Conservation (phyloP, 2,888 invertebrate genomes). For the Drosophila helvetica region DNA sequence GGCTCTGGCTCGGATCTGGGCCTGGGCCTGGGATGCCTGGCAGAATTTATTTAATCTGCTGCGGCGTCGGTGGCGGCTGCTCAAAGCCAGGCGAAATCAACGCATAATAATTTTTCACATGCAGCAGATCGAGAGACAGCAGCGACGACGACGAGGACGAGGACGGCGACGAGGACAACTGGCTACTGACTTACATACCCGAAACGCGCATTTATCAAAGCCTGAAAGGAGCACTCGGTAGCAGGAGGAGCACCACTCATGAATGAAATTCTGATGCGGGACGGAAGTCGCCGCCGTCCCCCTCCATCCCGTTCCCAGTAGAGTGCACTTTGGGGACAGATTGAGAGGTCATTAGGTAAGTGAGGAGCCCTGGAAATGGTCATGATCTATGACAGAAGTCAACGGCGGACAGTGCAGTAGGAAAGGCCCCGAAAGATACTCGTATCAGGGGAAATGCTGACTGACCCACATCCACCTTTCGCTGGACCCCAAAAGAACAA, state of each 20-base stretch:
- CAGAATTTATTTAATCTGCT: conserved; percentile 78
- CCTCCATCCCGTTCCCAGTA: neutral
- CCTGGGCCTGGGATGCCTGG: conserved; percentile 36
- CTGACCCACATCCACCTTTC: conserved; percentile 35
- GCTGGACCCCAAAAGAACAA: conserved; percentile 39
- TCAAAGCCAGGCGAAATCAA: conserved; percentile 71
- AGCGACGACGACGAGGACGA: conserved; percentile 25
- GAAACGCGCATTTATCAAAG: conserved; percentile 80
- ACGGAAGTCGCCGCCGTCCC: conserved; percentile 29
- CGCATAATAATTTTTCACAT: conserved; percentile 81
- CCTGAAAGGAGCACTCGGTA: conserved; percentile 47
- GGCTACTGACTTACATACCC: conserved; percentile 80
- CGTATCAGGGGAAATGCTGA: conserved; percentile 13
- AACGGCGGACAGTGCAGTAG: conserved; percentile 1
- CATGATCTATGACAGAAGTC: conserved; percentile 62
- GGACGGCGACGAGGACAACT: conserved; percentile 50
- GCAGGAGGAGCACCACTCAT: conserved; percentile 38
- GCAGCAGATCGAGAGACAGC: conserved; percentile 37
- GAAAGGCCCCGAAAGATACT: conserved; percentile 8
- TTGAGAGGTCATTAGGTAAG: conserved; percentile 78
- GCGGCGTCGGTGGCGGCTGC: conserved; percentile 77
- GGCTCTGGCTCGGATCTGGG: conserved; percentile 26
- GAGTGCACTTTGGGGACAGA: conserved; percentile 69
- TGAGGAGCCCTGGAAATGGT: conserved; percentile 54
- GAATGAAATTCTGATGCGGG: conserved; percentile 61